phyloP scores from a whole-genome alignment of 2,888 invertebrate genomes.

The Ectobius pallidus region DNA sequence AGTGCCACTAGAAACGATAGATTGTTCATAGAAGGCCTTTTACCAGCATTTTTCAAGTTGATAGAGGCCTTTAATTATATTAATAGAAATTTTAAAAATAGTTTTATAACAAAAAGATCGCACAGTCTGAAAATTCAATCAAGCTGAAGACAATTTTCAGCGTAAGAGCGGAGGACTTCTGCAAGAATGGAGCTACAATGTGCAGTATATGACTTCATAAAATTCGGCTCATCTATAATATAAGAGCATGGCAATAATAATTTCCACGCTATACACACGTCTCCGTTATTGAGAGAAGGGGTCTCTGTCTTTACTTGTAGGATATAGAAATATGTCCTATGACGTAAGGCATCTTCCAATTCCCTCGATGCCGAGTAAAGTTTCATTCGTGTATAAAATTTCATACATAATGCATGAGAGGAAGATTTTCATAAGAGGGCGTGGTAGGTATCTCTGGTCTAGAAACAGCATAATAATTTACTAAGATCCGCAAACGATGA shows the following conservation, averaged over 20 bases:
- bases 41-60: no score
- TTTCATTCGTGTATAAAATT: slow-evolving; percentile 38
- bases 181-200: no score
- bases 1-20: no score
- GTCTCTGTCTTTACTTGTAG: slow-evolving; percentile 8
- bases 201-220: background rate
- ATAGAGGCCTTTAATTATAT: no score
- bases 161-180: no score
- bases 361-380: slow-evolving; percentile 35
- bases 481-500: background rate
- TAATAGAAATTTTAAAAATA: no score
- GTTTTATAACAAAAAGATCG: no score
- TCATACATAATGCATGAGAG: slow-evolving; percentile 38
- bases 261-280: background rate
- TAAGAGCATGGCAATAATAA: background rate
- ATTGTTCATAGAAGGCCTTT: no score
- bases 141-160: no score
- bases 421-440: background rate
- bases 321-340: background rate
- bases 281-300: background rate
- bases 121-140: no score
- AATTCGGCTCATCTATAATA: background rate
- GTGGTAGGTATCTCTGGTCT: background rate
- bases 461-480: slow-evolving; percentile 35
- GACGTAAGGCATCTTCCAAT: slow-evolving; percentile 31